Percentiles rank a stretch among this genome's conserved stretches.
Conservation (phyloP, 2,888 invertebrate genomes). For the Pseudococcus jackbeardsleyi region DNA sequence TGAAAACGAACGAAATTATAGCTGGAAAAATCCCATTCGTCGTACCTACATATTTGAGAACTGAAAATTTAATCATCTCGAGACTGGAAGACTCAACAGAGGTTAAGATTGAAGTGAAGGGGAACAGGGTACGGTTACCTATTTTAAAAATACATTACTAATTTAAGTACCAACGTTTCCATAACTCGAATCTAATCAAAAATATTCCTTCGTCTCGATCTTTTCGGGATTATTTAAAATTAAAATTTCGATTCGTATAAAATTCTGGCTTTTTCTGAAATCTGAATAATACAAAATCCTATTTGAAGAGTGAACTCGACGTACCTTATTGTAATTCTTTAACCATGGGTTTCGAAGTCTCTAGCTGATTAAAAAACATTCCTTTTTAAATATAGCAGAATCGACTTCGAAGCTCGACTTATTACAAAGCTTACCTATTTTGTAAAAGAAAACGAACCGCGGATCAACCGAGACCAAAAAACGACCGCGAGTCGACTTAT, state of each 20-base stretch:
- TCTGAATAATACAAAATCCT: neutral
- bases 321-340: neutral
- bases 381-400: neutral
- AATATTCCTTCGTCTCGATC: conserved; percentile 7
- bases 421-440: neutral
- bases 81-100: neutral
- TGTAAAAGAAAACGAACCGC: neutral
- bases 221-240: neutral
- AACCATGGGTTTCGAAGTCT: neutral
- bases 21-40: neutral
- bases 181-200: neutral
- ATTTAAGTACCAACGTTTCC: neutral
- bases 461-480: neutral
- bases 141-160: conserved; percentile 21
- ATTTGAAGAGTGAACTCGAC: neutral
- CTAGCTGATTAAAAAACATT: neutral
- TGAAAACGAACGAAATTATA: neutral
- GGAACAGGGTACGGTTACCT: neutral
- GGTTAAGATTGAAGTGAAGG: neutral
- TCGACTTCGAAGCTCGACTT: neutral
- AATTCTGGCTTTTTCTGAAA: neutral
- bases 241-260: neutral
- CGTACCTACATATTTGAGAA: neutral
- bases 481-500: neutral
- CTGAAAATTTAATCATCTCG: conserved; percentile 26